phyloP scores from a whole-genome alignment of 2,113 vertebrate genomes.

The Anthoscopus minutus region DNA sequence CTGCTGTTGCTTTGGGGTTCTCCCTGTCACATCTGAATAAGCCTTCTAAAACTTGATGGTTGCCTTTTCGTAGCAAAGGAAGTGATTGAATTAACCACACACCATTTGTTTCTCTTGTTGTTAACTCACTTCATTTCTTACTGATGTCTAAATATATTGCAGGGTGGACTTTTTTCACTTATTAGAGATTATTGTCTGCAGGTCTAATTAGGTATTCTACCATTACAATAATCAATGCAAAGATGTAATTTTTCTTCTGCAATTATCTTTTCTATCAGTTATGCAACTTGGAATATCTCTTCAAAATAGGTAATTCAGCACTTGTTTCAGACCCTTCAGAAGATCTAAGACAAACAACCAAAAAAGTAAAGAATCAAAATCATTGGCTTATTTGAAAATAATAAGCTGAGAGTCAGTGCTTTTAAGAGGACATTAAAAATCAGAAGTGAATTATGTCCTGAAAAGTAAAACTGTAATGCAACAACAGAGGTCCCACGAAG shows the following conservation, averaged over 20 bases:
- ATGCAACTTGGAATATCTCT: not conserved
- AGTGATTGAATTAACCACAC: conserved; percentile 45
- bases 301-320: not conserved
- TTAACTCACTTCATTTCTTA: conserved; percentile 32
- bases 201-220: not conserved
- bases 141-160: not conserved
- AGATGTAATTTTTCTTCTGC: not conserved
- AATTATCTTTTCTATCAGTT: not conserved
- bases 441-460: not conserved
- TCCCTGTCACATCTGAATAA: conserved; percentile 24
- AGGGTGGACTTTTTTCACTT: not conserved
- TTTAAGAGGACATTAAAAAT: not conserved
- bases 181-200: not conserved
- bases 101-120: conserved; percentile 43
- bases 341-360: not conserved
- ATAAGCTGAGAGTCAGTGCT: not conserved
- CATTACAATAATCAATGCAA: not conserved
- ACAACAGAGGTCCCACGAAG: not conserved
- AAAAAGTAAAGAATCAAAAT: not conserved
- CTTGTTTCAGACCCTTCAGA: not conserved
- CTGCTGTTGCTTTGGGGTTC: conserved; percentile 32
- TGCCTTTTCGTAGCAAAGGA: conserved; percentile 44
- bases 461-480: not conserved
- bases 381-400: not conserved
- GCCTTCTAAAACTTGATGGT: not conserved